phyloP scores from a whole-genome alignment of 2,113 vertebrate genomes.

The Podilymbus podiceps region DNA sequence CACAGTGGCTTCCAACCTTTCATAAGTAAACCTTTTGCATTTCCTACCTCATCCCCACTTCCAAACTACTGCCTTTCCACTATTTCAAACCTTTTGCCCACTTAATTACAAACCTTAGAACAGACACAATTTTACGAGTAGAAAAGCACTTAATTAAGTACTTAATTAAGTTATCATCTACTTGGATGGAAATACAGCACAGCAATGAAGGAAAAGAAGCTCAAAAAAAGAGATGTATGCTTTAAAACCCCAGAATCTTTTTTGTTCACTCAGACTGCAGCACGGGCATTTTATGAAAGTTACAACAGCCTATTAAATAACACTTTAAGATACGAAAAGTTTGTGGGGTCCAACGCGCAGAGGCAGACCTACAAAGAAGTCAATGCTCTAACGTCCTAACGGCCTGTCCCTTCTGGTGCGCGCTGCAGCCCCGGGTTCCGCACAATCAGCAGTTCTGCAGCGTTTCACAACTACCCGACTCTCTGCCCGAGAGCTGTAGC shows the following conservation, averaged over 20 bases:
- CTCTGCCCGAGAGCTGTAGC: not conserved
- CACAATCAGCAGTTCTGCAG: not conserved
- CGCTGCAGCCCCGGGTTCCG: not conserved
- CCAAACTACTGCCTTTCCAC: not conserved
- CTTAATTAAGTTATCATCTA: not conserved
- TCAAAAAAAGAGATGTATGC: not conserved
- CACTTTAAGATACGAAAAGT: not conserved
- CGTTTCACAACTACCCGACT: not conserved
- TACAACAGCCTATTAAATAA: not conserved
- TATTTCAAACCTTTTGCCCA: not conserved
- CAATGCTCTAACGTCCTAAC: not conserved
- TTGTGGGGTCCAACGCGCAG: not conserved
- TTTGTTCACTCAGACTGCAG: no score
- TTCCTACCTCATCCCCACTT: not conserved
- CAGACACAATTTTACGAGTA: accelerated
- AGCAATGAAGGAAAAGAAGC: no score
- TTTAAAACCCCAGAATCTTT: not conserved
- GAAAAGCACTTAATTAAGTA: not conserved
- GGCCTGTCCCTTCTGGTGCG: not conserved
- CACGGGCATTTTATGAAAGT: no score
- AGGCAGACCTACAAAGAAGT: not conserved
- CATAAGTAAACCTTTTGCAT: not conserved
- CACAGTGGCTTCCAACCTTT: not conserved
- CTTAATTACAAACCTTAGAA: not conserved
- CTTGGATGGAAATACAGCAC: not conserved